Percentiles rank a stretch among this genome's conserved stretches.
phyloP scores from a whole-genome alignment of 2,113 vertebrate genomes.

The Ictidomys tridecemlineatus region DNA sequence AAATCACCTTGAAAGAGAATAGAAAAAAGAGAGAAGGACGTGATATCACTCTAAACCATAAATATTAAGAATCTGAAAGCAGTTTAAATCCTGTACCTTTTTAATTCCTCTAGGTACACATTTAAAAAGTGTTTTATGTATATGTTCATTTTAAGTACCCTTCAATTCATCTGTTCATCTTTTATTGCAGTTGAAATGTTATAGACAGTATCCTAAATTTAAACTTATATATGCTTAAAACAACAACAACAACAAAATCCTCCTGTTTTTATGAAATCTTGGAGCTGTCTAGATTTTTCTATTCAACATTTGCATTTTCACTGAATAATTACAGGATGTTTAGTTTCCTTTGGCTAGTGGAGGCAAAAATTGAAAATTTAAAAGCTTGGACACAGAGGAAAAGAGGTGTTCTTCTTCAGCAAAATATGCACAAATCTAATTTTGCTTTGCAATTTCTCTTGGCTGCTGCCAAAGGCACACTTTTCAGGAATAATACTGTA shows the following conservation, averaged over 20 bases:
- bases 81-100: not conserved
- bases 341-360: constrained; percentile 69
- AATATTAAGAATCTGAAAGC: not conserved
- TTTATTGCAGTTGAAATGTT: not conserved
- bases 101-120: not conserved
- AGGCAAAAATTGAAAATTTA: constrained; percentile 76
- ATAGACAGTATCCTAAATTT: not conserved
- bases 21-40: not conserved
- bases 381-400: constrained; percentile 43
- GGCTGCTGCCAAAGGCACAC: constrained; percentile 65
- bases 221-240: constrained; percentile 8
- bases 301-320: constrained; percentile 43
- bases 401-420: constrained; percentile 16
- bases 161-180: constrained; percentile 16
- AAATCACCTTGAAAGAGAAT: not conserved
- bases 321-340: constrained; percentile 54
- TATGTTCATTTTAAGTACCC: not conserved
- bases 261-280: constrained; percentile 37
- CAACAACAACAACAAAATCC: not conserved
- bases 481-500: constrained; percentile 59
- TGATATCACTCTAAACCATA: not conserved
- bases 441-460: constrained; percentile 72
- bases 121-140: not conserved
- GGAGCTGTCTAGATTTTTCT: constrained; percentile 10
- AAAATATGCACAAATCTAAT: constrained; percentile 77